Percentiles rank a stretch among this genome's conserved stretches.
Evolutionary conservation across 2,797 vertebrate species (phyloP).

Genomic region (Anabacerthia variegaticeps): DNA sequence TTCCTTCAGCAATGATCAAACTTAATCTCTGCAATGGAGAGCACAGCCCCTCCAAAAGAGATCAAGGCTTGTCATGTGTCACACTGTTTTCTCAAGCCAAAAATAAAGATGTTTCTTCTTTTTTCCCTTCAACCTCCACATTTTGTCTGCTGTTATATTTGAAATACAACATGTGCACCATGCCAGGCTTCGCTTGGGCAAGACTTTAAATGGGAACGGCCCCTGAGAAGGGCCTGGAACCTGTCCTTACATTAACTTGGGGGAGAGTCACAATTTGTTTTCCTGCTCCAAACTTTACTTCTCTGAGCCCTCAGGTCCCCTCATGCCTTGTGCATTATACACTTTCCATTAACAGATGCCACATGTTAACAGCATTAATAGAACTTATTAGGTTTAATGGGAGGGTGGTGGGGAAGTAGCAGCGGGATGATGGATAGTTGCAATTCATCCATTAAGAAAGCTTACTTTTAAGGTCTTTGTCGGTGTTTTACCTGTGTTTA

Average conservation of each 20-base stretch:
- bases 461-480: constrained; percentile 72
- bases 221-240: neutral
- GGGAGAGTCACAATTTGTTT: neutral
- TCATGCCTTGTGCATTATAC: neutral
- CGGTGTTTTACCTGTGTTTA: constrained; percentile 75
- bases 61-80: constrained; percentile 43
- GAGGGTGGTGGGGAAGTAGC: constrained; percentile 25
- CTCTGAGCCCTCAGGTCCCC: neutral
- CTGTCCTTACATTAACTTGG: neutral
- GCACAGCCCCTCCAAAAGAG: neutral
- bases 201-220: neutral
- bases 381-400: constrained; percentile 60
- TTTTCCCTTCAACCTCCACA: rapidly evolving
- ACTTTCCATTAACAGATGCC: constrained; percentile 65
- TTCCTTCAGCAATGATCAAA: constrained; percentile 55
- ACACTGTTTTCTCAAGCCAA: constrained; percentile 30
- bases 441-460: constrained; percentile 77
- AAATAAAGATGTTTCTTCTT: neutral
- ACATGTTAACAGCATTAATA: constrained; percentile 66
- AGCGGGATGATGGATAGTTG: constrained; percentile 60
- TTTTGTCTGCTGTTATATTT: neutral
- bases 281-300: neutral
- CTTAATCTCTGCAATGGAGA: constrained; percentile 32
- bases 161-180: neutral
- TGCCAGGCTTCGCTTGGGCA: neutral